These are phyloP conservation scores for human (Homo sapiens) DNA, from an alignment of 2,113 vertebrate genomes.

Conservation along the genomic window GRCh38 chr4:112005001-112005500, in stretches of 20 bases:
- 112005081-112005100: slow-evolving; percentile 62
- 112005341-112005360: slow-evolving; percentile 73
- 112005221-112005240: slow-evolving; percentile 51
- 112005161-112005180: slow-evolving; percentile 68
- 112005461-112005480: slow-evolving; percentile 41
- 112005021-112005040: slow-evolving; percentile 74
- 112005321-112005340: slow-evolving; percentile 72
- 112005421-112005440: slow-evolving; percentile 70
- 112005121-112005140: slow-evolving; percentile 51
- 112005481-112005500: background rate
- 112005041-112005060: background rate
- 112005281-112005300: slow-evolving; percentile 59
- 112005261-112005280: slow-evolving; percentile 62
- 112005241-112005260: slow-evolving; percentile 64
- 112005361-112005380: slow-evolving; percentile 74
- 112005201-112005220: background rate
- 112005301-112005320: slow-evolving; percentile 71
- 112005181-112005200: slow-evolving; percentile 59
- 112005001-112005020: slow-evolving; percentile 7
- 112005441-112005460: slow-evolving; percentile 75
- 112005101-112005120: slow-evolving; percentile 34
- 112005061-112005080: slow-evolving; percentile 43
- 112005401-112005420: slow-evolving; percentile 73
- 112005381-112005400: slow-evolving; percentile 71
- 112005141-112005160: slow-evolving; percentile 40